Conservation (phyloP, 2,797 vertebrate genomes). For the Rhincodon typus region DNA sequence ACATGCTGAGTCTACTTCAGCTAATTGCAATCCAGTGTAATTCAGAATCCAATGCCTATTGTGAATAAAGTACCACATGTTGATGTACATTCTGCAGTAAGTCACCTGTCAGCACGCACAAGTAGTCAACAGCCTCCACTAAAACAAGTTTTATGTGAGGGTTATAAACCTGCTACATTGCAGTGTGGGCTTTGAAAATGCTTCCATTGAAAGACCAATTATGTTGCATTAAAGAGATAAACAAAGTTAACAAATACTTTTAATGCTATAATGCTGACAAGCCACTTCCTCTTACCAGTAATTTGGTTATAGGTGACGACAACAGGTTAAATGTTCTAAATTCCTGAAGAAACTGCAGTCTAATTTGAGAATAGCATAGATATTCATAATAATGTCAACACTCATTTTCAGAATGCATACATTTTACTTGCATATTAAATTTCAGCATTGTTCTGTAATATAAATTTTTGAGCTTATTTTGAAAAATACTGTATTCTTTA, state of each 20-base stretch:
- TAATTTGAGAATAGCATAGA: not conserved
- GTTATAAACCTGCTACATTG: not conserved
- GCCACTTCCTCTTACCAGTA: not conserved
- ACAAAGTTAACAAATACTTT: not conserved
- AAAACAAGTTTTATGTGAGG: not conserved
- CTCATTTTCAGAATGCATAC: slow-evolving; percentile 1
- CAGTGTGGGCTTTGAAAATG: not conserved
- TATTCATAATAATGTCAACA: not conserved
- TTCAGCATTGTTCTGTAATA: not conserved
- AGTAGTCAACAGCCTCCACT: not conserved
- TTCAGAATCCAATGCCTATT: not conserved
- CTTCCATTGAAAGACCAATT: not conserved
- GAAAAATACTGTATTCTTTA: not conserved
- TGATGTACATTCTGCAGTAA: not conserved
- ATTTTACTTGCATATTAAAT: not conserved
- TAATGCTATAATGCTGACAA: not conserved
- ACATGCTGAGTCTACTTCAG: not conserved
- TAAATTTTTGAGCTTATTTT: not conserved
- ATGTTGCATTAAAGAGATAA: not conserved
- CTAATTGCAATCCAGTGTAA: not conserved
- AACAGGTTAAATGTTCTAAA: not conserved
- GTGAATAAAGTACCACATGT: not conserved
- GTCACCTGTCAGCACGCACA: not conserved
- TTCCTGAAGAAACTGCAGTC: not conserved
- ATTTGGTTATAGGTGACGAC: not conserved